Conservation (phyloP, 2,888 invertebrate genomes). For the Drosophila tripunctata region DNA sequence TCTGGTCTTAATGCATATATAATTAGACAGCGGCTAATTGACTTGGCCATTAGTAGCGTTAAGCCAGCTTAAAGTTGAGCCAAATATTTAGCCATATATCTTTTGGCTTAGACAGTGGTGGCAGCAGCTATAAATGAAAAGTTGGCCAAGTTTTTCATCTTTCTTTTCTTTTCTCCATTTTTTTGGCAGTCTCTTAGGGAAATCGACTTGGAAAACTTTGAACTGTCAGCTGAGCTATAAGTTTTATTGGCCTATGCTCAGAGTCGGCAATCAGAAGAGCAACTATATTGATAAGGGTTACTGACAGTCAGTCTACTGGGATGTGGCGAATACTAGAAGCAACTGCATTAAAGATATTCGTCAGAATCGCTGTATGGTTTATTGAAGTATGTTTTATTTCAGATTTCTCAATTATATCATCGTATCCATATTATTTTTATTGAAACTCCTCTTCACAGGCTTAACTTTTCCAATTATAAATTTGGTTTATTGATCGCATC, state of each 20-base stretch:
- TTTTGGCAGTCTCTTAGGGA: slow-evolving; percentile 33
- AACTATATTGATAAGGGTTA: slow-evolving; percentile 23
- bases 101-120: neutral
- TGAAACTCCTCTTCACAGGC: neutral
- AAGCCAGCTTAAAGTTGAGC: slow-evolving; percentile 10
- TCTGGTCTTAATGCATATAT: neutral
- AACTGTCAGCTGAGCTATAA: slow-evolving; percentile 3
- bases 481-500: slow-evolving; percentile 19
- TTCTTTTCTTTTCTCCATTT: slow-evolving; percentile 10
- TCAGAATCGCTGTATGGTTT: too few species aligned
- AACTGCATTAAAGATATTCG: slow-evolving; percentile 1
- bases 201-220: slow-evolving; percentile 30
- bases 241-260: slow-evolving; percentile 37
- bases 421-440: too few species aligned
- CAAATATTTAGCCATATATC: neutral
- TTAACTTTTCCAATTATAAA: neutral
- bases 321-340: neutral
- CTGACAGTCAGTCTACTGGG: slow-evolving; percentile 1
- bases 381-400: too few species aligned
- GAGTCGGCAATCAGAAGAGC: neutral
- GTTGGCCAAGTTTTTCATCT: neutral
- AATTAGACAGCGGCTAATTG: slow-evolving; percentile 34
- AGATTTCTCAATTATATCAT: too few species aligned
- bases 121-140: slow-evolving; percentile 21
- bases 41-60: slow-evolving; percentile 28